Percentiles rank a stretch among this genome's conserved stretches.
These are phyloP conservation scores for Timema cristinae DNA, from an alignment of 2,888 invertebrate genomes.

Conservation along the genomic window DNA sequence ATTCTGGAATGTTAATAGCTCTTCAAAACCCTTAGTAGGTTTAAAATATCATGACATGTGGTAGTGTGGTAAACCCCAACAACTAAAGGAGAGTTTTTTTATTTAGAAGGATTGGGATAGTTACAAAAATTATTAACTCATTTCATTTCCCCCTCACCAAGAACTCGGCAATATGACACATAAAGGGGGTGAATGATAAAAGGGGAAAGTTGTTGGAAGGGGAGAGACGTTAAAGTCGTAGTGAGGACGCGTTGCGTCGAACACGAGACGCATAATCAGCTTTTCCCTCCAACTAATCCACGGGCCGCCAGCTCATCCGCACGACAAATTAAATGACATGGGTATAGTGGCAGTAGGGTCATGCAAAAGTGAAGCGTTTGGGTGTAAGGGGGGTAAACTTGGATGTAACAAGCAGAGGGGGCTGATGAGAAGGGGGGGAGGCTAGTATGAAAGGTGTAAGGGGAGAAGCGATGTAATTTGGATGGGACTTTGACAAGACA, in stretches of 20 bases:
- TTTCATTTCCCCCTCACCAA: too few species aligned
- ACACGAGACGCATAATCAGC: constrained; percentile 15
- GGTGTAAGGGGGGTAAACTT: not conserved
- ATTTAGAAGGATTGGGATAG: too few species aligned
- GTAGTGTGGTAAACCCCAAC: too few species aligned
- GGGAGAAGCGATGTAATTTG: constrained; percentile 14
- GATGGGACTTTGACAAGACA: constrained; percentile 6
- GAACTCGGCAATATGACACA: too few species aligned
- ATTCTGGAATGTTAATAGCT: too few species aligned
- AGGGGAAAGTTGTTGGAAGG: not conserved
- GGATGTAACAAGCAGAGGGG: too few species aligned
- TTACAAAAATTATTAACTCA: too few species aligned
- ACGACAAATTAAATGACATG: constrained; percentile 16
- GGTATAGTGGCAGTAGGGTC: not conserved
- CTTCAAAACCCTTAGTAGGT: too few species aligned
- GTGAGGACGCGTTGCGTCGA: not conserved
- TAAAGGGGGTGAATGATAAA: too few species aligned
- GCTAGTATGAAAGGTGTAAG: not conserved
- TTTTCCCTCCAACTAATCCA: not conserved
- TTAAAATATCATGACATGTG: too few species aligned
- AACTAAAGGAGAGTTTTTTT: too few species aligned
- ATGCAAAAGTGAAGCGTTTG: not conserved
- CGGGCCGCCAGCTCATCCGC: not conserved
- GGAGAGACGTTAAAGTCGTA: not conserved
- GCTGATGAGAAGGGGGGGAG: too few species aligned